Evolutionary conservation across 2,797 vertebrate species (phyloP).

Genomic region (Nyctalus aviator): DNA sequence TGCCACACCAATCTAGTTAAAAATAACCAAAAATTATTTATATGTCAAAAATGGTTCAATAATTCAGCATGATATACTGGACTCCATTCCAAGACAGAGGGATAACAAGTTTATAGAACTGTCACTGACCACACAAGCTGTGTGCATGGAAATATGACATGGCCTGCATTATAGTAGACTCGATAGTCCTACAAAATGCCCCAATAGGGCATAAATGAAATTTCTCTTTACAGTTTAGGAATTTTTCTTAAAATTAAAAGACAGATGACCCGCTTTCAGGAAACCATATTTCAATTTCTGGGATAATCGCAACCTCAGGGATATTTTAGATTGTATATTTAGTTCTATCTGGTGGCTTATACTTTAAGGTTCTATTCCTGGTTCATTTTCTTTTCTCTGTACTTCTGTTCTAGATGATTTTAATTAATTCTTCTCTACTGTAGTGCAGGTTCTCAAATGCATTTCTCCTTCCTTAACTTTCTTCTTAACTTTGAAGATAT

Average conservation of each 20-base stretch:
- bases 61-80: neutral
- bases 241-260: slow-evolving; percentile 38
- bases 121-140: neutral
- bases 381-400: neutral
- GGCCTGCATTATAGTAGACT: neutral
- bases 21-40: slow-evolving; percentile 54
- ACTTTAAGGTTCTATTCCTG: neutral
- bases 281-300: neutral
- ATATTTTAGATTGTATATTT: neutral
- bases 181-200: neutral
- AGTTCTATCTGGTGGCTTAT: neutral
- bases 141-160: accelerated
- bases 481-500: neutral
- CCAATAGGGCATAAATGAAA: neutral
- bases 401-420: neutral
- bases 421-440: neutral
- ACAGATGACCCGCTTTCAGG: neutral
- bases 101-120: neutral
- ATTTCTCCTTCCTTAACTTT: neutral
- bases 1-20: slow-evolving; percentile 95
- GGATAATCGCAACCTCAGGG: neutral
- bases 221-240: neutral
- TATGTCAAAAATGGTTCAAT: neutral
- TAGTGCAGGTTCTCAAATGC: neutral
- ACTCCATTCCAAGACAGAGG: neutral